Evolutionary conservation across 2,113 vertebrate genomes (phyloP).

Genomic region (Hiodon tergisus): DNA sequence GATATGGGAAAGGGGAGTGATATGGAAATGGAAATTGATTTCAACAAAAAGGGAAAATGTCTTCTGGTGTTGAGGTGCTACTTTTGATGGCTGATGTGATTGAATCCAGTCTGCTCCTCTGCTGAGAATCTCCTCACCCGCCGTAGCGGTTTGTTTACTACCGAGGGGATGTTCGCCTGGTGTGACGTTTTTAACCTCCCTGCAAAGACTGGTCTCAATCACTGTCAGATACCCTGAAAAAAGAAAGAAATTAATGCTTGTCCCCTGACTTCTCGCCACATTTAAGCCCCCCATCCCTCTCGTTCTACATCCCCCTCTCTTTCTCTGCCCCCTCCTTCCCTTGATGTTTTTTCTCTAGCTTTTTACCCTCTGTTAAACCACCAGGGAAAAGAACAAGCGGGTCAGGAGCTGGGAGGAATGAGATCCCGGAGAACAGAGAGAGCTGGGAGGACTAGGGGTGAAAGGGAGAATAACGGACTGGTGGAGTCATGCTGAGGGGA

Average conservation of each 20-base stretch:
- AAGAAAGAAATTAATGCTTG: not conserved
- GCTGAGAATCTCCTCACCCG: not conserved
- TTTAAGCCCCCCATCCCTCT: not conserved
- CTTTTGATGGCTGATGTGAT: constrained; percentile 1
- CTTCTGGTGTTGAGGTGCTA: constrained; percentile 5
- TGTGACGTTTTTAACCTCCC: not conserved
- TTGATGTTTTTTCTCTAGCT: not conserved
- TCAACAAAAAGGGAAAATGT: constrained; percentile 30
- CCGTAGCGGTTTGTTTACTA: not conserved
- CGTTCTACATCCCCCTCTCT: not conserved
- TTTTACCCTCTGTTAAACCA: not conserved
- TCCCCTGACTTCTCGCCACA: not conserved
- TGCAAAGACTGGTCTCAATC: constrained; percentile 1
- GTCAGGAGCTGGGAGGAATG: not conserved
- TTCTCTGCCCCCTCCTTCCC: not conserved
- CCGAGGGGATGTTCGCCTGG: not conserved
- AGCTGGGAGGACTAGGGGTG: not conserved
- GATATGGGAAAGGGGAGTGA: constrained; percentile 45
- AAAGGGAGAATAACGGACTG: not conserved
- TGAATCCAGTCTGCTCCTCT: not conserved
- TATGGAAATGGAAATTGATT: constrained; percentile 59
- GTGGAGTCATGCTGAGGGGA: not conserved
- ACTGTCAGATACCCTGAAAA: constrained; percentile 1
- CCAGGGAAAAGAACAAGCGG: not conserved
- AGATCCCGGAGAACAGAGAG: not conserved